Percentiles rank a stretch among this genome's conserved stretches.
These are phyloP conservation scores for Megalonaias nervosa DNA, from an alignment of 1,140 invertebrate species.

Conservation along the genomic window DNA sequence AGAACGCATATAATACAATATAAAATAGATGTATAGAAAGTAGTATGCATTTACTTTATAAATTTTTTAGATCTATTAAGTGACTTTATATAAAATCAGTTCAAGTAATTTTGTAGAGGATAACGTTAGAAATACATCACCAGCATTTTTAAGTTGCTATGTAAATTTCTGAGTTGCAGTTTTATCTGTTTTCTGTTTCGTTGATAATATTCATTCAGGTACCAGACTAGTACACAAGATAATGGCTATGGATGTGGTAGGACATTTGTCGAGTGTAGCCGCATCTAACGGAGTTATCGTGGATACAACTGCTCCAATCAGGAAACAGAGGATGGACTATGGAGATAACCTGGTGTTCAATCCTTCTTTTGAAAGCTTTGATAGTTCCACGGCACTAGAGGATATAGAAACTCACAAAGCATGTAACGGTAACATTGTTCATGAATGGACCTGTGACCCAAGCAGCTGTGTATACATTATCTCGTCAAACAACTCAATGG, in stretches of 20 bases:
- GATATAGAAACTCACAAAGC: conserved; percentile 3
- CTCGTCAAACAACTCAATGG: conserved; percentile 1
- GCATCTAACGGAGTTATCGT: conserved; percentile 42
- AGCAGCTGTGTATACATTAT: not conserved
- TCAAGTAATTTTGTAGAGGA: too few species aligned
- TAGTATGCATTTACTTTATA: too few species aligned
- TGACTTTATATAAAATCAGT: too few species aligned
- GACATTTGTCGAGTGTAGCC: conserved; percentile 3
- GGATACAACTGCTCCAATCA: conserved; percentile 31
- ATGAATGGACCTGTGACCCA: not conserved
- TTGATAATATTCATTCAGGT: too few species aligned
- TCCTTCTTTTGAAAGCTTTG: conserved; percentile 29
- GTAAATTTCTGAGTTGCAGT: too few species aligned
- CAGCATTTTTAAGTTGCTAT: too few species aligned
- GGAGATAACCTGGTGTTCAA: conserved; percentile 36
- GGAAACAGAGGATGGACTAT: conserved; percentile 1
- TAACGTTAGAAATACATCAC: too few species aligned
- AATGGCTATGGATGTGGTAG: not conserved
- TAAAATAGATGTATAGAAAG: too few species aligned
- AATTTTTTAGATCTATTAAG: too few species aligned
- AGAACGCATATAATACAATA: too few species aligned
- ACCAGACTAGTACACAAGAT: not conserved
- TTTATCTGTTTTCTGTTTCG: too few species aligned
- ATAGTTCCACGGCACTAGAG: not conserved
- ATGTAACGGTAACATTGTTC: not conserved